Evolutionary conservation across 1,140 invertebrate species (phyloP), one percentile per base, ranked within the genome.

Genomic region (Eufriesea mexicana): DNA sequence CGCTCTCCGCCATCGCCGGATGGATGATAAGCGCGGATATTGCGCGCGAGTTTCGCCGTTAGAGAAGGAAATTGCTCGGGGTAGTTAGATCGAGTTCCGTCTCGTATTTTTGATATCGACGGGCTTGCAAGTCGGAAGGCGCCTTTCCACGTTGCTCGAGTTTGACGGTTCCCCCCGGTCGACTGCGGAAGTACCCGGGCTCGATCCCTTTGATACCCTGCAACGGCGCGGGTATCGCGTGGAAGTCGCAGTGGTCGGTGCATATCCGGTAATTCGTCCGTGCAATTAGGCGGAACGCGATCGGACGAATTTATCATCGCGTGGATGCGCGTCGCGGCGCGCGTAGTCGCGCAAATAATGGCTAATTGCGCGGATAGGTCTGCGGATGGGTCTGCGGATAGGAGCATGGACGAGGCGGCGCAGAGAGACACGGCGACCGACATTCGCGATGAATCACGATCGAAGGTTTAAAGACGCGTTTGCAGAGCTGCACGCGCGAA

Each of bases 381-480:
- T 35, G 35, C 35, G 35, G 35, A 35, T 35, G 35, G 35, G 35
- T 35, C 35, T 35, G 35, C 35, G 35, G 35, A 35, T 35, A 1
- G 35, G 35, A 35, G 35, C 35, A 4, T 4, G 35, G 35, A 35
- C 35, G 35, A 35, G n/a, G n/a, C n/a, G n/a, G n/a, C n/a, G n/a
- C n/a, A n/a, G n/a, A 16, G 28, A 1, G 25, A 14, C 67, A 14
- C 23, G 25, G n/a, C 10, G 7, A 16, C 10, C 62, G 18, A 7
- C 57, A 25, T 59, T 54, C 62, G 6, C 25, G 55, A 9, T 66
- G 51, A 25, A 76, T 67, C 51, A 28, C 45, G 57, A 42, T 25
- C 72, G 35, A 59, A 67, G 73, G 54, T 76, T 76, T 76, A 76
- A 76, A 59, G 72, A 67, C 72, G 79, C 72, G 55, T 81, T 55